Conservation (phyloP, 2,888 invertebrate genomes). For the Euproctis similis region DNA sequence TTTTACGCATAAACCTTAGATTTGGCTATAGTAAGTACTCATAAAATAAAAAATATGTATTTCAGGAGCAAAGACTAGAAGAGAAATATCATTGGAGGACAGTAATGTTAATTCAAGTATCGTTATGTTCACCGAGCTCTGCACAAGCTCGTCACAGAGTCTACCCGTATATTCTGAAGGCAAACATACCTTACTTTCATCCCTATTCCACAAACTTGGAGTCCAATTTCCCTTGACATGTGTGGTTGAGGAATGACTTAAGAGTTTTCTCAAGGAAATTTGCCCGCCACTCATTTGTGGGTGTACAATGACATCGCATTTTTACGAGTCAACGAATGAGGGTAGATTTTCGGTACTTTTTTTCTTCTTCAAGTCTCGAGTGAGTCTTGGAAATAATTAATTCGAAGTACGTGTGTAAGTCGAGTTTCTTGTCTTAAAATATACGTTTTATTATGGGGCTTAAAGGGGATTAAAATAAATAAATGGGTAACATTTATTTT, state of each 20-base stretch:
- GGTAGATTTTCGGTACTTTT: slow-evolving; percentile 18
- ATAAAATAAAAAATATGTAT: no score
- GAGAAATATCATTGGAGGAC: no score
- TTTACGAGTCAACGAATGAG: slow-evolving; percentile 38
- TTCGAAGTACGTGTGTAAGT: slow-evolving; percentile 1
- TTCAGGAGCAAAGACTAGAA: no score
- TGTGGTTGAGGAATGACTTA: slow-evolving; percentile 63
- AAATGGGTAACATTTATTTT: no score
- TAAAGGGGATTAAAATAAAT: no score
- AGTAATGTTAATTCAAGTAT: no score
- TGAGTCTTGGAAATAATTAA: slow-evolving; percentile 17
- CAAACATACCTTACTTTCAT: slow-evolving; percentile 36
- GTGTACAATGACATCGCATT: slow-evolving; percentile 58
- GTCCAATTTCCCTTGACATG: slow-evolving; percentile 54
- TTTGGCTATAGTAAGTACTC: no score
- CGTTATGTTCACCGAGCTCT: no score
- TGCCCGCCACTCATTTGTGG: slow-evolving; percentile 57
- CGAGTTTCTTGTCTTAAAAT: background rate
- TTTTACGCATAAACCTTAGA: no score
- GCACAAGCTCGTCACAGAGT: slow-evolving; percentile 16
- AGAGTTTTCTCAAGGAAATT: slow-evolving; percentile 58
- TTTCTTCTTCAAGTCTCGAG: slow-evolving; percentile 17
- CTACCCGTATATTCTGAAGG: slow-evolving; percentile 29
- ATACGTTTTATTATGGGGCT: no score
- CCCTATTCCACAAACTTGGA: slow-evolving; percentile 47